These are phyloP conservation scores for Porites cylindrica DNA, from an alignment of 92 coral and sea anemone genomes.

Conservation along the genomic window DNA sequence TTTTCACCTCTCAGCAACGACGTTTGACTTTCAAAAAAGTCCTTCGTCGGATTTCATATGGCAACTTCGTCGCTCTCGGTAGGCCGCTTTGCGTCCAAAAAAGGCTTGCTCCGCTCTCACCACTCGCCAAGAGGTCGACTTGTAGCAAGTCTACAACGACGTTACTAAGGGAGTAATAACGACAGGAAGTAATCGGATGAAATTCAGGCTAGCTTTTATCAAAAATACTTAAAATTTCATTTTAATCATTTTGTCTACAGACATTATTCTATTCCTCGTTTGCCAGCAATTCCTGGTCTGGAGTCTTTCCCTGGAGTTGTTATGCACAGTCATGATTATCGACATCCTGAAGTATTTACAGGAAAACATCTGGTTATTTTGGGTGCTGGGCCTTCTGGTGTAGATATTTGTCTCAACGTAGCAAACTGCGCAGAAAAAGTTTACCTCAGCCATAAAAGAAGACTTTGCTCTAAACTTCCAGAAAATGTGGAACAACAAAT, in stretches of 20 bases:
- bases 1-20: too few species aligned
- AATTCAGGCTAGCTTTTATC: too few species aligned
- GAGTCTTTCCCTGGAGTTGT: conserved; percentile 75
- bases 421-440: conserved; percentile 61
- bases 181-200: too few species aligned
- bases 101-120: too few species aligned
- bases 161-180: too few species aligned
- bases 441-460: conserved; percentile 73
- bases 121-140: too few species aligned
- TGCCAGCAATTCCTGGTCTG: conserved; percentile 80
- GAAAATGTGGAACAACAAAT: conserved; percentile 63
- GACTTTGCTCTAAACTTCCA: conserved; percentile 54
- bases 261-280: conserved; percentile 71
- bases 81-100: too few species aligned
- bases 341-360: conserved; percentile 69
- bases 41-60: too few species aligned
- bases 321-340: conserved; percentile 83
- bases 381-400: conserved; percentile 83
- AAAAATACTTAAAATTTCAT: not conserved
- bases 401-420: conserved; percentile 76
- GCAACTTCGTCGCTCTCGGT: too few species aligned
- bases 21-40: too few species aligned
- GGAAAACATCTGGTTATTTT: conserved; percentile 73
- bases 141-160: too few species aligned
- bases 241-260: conserved; percentile 46